Conservation (phyloP, 2,888 invertebrate species). For the Acrocera orbiculus region DNA sequence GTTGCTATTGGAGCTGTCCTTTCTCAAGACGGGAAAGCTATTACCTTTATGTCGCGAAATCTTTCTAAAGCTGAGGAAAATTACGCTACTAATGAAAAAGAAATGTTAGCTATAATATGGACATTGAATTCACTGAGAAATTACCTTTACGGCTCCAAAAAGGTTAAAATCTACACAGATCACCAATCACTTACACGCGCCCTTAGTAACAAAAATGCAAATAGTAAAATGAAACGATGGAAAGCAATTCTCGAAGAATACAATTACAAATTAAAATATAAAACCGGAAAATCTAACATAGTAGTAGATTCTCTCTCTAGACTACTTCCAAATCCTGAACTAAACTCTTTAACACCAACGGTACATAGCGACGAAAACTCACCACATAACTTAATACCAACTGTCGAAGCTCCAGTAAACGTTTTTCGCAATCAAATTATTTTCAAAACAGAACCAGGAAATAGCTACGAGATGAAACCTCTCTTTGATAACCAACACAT, state of each 20-base stretch:
- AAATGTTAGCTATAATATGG: too few relatives aligned
- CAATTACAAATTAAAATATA: not conserved
- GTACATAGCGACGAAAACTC: slow-evolving; percentile 2
- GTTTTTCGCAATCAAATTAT: too few relatives aligned
- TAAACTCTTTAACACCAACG: not conserved
- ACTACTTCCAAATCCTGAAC: not conserved
- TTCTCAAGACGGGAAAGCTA: too few relatives aligned
- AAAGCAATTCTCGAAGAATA: not conserved
- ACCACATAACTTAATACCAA: not conserved
- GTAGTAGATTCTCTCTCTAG: slow-evolving; percentile 8
- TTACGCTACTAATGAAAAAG: too few relatives aligned
- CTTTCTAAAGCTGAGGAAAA: too few relatives aligned
- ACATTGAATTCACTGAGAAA: not conserved
- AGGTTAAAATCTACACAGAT: too few relatives aligned
- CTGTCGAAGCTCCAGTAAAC: not conserved
- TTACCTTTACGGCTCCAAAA: not conserved
- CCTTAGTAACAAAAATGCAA: too few relatives aligned
- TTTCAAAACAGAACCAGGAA: too few relatives aligned
- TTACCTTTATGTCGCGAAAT: too few relatives aligned
- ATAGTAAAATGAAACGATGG: not conserved
- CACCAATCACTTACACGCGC: too few relatives aligned
- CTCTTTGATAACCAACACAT: too few relatives aligned
- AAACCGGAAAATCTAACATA: slow-evolving; percentile 5
- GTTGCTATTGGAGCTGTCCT: not conserved
- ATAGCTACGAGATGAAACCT: too few relatives aligned